Percentiles rank a stretch among this genome's conserved stretches.
Conservation (phyloP, 2,113 vertebrate genomes). For the Prochilodus magdalenae region DNA sequence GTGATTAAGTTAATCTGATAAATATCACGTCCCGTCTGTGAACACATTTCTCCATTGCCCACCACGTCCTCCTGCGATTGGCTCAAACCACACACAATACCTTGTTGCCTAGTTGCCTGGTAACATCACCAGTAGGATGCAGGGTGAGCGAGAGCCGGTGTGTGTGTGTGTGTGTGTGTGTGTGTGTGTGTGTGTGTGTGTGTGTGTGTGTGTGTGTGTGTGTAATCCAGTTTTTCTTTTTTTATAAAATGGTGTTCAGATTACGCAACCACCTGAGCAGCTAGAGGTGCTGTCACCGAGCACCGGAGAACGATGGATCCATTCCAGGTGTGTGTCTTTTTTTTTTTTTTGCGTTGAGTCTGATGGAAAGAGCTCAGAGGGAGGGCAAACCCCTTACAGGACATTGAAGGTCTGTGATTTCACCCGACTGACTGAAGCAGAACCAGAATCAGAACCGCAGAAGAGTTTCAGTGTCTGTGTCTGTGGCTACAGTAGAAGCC, state of each 20-base stretch:
- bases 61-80: constrained; percentile 38
- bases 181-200: too few species aligned
- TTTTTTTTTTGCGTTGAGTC: background rate
- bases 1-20: background rate
- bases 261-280: constrained; percentile 33
- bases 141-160: constrained; percentile 1
- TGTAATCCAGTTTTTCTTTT: constrained; percentile 36
- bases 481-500: too few species aligned
- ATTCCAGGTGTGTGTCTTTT: background rate
- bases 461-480: too few species aligned
- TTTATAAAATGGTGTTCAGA: constrained; percentile 45
- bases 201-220: too few species aligned
- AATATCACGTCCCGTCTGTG: constrained; percentile 3
- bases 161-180: too few species aligned
- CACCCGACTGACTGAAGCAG: too few species aligned
- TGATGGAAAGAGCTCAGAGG: background rate
- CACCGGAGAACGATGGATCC: background rate
- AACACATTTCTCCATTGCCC: constrained; percentile 10
- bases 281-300: background rate
- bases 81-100: constrained; percentile 61
- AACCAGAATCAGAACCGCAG: too few species aligned
- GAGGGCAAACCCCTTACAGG: background rate
- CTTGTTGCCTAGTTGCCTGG: constrained; percentile 82
- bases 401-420: background rate
- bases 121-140: constrained; percentile 67